Evolutionary conservation across 92 coral and sea anemone genomes (phyloP).

Genomic region (Palythoa grandis): DNA sequence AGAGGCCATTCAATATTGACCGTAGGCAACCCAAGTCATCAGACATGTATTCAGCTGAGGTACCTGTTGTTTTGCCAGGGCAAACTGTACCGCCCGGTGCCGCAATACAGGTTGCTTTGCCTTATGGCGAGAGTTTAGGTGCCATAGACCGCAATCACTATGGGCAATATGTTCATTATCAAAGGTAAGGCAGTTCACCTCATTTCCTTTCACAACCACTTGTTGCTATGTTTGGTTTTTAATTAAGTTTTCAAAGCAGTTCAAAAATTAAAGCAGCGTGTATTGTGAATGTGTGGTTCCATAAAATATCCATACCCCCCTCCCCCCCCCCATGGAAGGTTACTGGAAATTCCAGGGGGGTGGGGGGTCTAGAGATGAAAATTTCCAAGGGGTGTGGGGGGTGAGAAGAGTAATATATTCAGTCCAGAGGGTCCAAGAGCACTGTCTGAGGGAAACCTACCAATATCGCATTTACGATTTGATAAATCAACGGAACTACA

Average conservation of each 20-base stretch:
- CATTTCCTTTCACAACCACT: neutral
- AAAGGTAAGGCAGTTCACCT: constrained; percentile 52
- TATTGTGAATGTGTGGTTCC: too few relatives aligned
- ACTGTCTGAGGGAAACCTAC: too few relatives aligned
- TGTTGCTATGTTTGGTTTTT: neutral
- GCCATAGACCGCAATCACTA: constrained; percentile 71
- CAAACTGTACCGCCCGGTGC: constrained; percentile 50
- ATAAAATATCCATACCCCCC: too few relatives aligned
- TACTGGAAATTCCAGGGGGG: too few relatives aligned
- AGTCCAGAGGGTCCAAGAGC: too few relatives aligned
- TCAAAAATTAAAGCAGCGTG: too few relatives aligned
- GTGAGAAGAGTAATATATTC: too few relatives aligned
- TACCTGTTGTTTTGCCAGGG: constrained; percentile 56
- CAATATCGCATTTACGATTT: too few relatives aligned
- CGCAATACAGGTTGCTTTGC: constrained; percentile 38
- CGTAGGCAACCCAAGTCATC: constrained; percentile 70
- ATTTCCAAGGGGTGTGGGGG: too few relatives aligned
- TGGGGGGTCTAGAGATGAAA: too few relatives aligned
- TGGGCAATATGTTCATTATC: constrained; percentile 60
- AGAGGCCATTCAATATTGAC: constrained; percentile 62
- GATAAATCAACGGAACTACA: constrained; percentile 47
- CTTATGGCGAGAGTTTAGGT: constrained; percentile 60
- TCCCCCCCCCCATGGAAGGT: too few relatives aligned
- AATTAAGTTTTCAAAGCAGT: too few relatives aligned
- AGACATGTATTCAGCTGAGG: constrained; percentile 69